phyloP scores from a whole-genome alignment of 2,113 vertebrate species.

The Perognathus longimembris region DNA sequence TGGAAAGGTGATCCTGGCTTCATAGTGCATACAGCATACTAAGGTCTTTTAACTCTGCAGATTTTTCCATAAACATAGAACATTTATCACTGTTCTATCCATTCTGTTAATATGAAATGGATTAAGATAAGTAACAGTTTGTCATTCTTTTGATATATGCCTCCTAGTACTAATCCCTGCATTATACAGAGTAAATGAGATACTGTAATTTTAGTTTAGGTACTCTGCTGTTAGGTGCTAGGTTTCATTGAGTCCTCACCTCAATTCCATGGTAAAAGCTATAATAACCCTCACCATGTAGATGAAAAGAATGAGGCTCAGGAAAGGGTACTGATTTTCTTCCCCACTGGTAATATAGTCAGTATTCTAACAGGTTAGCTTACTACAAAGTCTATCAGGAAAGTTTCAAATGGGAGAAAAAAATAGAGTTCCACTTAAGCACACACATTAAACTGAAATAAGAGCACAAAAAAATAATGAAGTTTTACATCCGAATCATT shows the following conservation, averaged over 20 bases:
- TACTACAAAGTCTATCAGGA: neutral
- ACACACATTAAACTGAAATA: neutral
- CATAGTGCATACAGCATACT: neutral
- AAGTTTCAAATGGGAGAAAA: neutral
- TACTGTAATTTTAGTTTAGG: neutral
- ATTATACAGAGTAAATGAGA: neutral
- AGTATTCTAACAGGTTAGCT: neutral
- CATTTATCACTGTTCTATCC: neutral
- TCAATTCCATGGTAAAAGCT: neutral
- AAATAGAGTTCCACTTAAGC: neutral
- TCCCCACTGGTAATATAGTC: neutral
- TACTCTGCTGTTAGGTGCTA: neutral
- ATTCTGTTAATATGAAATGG: neutral
- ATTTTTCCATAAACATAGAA: conserved; percentile 1
- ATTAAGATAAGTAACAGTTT: neutral
- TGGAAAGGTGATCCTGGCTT: neutral
- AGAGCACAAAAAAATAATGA: neutral
- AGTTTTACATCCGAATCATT: neutral
- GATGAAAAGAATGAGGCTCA: neutral
- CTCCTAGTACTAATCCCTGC: neutral
- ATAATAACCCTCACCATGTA: neutral
- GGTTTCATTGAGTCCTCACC: neutral
- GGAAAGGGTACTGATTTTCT: neutral
- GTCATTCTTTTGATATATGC: neutral
- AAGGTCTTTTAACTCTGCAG: neutral